Percentiles rank a stretch among this genome's conserved stretches.
Evolutionary conservation across 2,113 vertebrate species (phyloP).

Genomic region (Pangasianodon hypophthalmus): DNA sequence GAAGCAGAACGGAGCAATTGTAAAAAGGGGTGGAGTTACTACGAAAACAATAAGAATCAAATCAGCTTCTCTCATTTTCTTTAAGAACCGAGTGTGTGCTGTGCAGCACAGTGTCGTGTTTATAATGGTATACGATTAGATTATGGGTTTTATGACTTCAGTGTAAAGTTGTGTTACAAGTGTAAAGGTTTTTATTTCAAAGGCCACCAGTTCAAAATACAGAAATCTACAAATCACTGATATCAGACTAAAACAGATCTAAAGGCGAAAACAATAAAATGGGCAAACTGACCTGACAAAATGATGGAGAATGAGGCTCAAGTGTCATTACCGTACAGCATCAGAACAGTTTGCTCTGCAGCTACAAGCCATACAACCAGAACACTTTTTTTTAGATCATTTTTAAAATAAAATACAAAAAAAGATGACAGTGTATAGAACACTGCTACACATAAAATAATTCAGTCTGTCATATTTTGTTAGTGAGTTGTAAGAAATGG

Average conservation of each 20-base stretch:
- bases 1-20: neutral
- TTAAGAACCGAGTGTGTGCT: neutral
- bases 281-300: neutral
- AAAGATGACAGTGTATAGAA: neutral
- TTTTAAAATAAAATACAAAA: neutral
- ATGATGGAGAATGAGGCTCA: neutral
- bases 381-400: neutral
- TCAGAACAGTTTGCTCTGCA: too few species aligned
- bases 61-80: neutral
- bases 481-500: too few species aligned
- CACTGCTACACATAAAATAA: neutral
- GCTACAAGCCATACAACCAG: neutral
- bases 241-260: too few species aligned
- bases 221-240: neutral
- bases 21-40: neutral
- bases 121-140: neutral
- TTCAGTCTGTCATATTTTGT: neutral
- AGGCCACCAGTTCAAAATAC: too few species aligned
- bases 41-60: neutral
- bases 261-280: too few species aligned
- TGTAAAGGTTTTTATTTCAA: too few species aligned
- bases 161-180: neutral
- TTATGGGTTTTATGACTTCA: neutral
- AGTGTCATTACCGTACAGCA: neutral
- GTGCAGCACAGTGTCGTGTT: neutral